Base-by-base conservation (phyloP, 2,113 vertebrate species). In the Cyprinodon variegatus region DNA sequence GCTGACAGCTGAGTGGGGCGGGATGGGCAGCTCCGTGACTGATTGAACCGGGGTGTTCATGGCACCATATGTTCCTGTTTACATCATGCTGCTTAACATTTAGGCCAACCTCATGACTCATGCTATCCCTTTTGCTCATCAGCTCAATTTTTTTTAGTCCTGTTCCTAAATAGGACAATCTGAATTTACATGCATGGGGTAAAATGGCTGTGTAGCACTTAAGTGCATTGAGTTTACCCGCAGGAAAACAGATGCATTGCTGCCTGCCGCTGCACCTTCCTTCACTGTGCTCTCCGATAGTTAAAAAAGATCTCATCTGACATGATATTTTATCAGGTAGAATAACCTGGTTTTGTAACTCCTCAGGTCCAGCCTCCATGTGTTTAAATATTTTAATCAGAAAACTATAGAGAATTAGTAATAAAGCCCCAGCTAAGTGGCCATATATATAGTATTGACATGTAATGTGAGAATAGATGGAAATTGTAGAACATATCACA, bases 1-100 rank as follows among this genome's bases (percentile, higher is more conserved):
- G 82, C 83, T 78, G 87, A 89, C 90, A 88, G 84, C 85, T 88
- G 82, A 90, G 81, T 61, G 72, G 84, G 83, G 68, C 78, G 76
- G 77, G 80, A 79, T 63, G 74, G 77, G 74, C 65, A 75, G 78
- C 68, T 86, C 83, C 83, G 77, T 76, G 84, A 82, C 73, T 83
- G 88, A 83, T 68, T 89, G 82, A 85, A 84, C 59, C 59, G 65
- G 70, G 81, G 73, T 89, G 84, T 80, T 90, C 79, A 72, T 61
- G 40, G 73, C 76, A 74, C 83, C 91, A 85, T 89, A 89, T 87
- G 88, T 68, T 86, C 75, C 77, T 59, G 83, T 85, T 89, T 83
- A 87, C 77, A 79, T 86, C 77, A 78, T 74, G 74, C 79, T 83
- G 79, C 50, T 68, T 39, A 86, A 87, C 79, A 89, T 84, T 85